Percentiles rank a stretch among this genome's conserved stretches.
Conservation (phyloP, 2,888 invertebrate genomes). For the Oasisia sp. region DNA sequence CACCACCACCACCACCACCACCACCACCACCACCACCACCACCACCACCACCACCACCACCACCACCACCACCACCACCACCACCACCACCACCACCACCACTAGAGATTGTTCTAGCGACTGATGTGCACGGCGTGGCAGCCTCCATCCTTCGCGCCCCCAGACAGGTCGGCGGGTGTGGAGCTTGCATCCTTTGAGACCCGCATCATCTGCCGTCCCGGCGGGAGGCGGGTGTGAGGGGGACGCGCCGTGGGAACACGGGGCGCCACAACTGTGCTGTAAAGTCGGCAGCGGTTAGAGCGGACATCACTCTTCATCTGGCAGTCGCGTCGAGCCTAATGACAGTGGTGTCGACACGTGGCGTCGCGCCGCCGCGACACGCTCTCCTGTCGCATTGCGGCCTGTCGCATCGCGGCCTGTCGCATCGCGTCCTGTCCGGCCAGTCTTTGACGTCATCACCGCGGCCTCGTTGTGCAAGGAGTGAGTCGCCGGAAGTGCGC, state of each 20-base stretch:
- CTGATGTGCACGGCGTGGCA: neutral
- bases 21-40: too few relatives aligned
- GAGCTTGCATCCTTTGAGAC: neutral
- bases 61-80: too few relatives aligned
- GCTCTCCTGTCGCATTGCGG: neutral
- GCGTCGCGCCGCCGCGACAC: neutral
- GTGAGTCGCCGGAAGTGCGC: neutral
- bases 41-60: too few relatives aligned
- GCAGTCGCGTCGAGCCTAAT: slow-evolving; percentile 11
- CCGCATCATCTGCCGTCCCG: neutral
- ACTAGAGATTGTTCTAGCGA: too few relatives aligned
- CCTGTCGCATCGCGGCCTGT: neutral
- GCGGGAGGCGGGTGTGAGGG: neutral
- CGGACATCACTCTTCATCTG: slow-evolving; percentile 1
- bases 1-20: too few relatives aligned
- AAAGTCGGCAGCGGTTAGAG: neutral
- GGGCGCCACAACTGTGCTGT: slow-evolving; percentile 5
- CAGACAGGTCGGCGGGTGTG: neutral
- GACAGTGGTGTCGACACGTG: neutral
- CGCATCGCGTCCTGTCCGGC: neutral
- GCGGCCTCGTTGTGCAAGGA: neutral
- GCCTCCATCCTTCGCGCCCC: neutral
- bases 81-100: too few relatives aligned
- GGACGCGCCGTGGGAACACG: neutral
- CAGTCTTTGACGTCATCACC: neutral